Conservation (phyloP, 2,888 invertebrate genomes). For the Stomorhina lunata region DNA sequence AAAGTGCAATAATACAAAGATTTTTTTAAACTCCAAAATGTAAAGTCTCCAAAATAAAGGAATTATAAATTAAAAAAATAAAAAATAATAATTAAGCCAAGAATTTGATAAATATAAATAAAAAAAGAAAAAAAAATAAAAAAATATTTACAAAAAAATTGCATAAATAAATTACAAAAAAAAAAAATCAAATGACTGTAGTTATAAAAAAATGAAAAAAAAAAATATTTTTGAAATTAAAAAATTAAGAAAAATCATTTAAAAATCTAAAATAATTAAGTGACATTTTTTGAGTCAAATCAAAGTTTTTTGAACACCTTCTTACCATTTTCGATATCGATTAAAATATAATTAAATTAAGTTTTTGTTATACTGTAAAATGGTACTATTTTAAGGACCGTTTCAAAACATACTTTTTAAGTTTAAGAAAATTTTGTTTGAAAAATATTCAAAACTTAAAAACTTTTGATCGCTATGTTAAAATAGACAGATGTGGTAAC, state of each 20-base stretch:
- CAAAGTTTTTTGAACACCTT: constrained; percentile 2
- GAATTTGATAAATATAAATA: not conserved
- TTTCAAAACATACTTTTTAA: too few relatives aligned
- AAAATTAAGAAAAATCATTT: constrained; percentile 8
- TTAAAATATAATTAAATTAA: too few relatives aligned
- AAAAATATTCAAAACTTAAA: too few relatives aligned
- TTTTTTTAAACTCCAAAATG: constrained; percentile 30
- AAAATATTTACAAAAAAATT: constrained; percentile 39
- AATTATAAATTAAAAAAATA: too few relatives aligned
- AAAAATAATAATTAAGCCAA: not conserved
- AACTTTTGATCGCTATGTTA: too few relatives aligned
- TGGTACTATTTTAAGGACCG: too few relatives aligned
- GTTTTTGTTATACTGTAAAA: too few relatives aligned
- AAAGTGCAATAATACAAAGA: constrained; percentile 38
- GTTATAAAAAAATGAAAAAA: constrained; percentile 31
- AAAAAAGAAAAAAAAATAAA: constrained; percentile 9
- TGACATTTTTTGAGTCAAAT: too few relatives aligned
- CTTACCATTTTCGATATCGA: too few relatives aligned
- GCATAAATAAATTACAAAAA: constrained; percentile 1
- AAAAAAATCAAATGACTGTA: constrained; percentile 37
- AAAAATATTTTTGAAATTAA: constrained; percentile 19
- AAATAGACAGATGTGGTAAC: too few relatives aligned
- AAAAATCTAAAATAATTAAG: constrained; percentile 15
- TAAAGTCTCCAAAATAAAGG: constrained; percentile 35
- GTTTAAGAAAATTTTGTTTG: too few relatives aligned